Percentiles rank a stretch among this genome's conserved stretches.
These are phyloP conservation scores for Thymelicus acteon DNA, from an alignment of 2,888 invertebrate species.

Conservation along the genomic window DNA sequence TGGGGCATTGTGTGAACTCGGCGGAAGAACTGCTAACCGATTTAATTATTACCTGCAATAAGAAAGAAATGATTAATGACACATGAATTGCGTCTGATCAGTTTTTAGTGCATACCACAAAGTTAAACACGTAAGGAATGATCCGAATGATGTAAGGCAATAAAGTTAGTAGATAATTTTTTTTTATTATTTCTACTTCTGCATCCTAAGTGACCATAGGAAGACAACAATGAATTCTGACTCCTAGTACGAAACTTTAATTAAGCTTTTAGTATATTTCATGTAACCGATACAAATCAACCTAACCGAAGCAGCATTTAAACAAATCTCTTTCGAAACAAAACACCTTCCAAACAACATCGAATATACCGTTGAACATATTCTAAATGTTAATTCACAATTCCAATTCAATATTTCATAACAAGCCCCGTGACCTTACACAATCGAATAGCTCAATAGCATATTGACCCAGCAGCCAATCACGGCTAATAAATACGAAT, in stretches of 20 bases:
- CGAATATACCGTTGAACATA: not conserved
- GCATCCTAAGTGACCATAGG: too few relatives aligned
- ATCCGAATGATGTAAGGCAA: not conserved
- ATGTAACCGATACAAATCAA: not conserved
- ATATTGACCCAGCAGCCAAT: slow-evolving; percentile 76
- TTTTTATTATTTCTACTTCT: too few relatives aligned
- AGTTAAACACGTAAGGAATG: not conserved
- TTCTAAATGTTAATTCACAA: not conserved
- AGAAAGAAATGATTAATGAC: slow-evolving; percentile 38
- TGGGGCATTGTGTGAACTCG: slow-evolving; percentile 19
- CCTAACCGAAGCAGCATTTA: not conserved
- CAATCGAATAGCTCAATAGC: slow-evolving; percentile 61
- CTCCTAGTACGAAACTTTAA: too few relatives aligned
- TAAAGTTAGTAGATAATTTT: not conserved
- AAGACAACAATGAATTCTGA: too few relatives aligned
- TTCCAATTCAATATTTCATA: slow-evolving; percentile 5
- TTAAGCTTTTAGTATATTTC: too few relatives aligned
- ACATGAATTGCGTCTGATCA: slow-evolving; percentile 13
- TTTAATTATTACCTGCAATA: slow-evolving; percentile 45
- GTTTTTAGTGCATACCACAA: slow-evolving; percentile 12
- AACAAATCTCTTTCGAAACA: not conserved
- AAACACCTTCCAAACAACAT: not conserved
- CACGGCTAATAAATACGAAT: slow-evolving; percentile 78
- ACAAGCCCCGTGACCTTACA: slow-evolving; percentile 30
- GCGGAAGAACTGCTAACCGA: slow-evolving; percentile 24